Conservation (phyloP, 2,113 vertebrate species). For the Baryphthengus martii region DNA sequence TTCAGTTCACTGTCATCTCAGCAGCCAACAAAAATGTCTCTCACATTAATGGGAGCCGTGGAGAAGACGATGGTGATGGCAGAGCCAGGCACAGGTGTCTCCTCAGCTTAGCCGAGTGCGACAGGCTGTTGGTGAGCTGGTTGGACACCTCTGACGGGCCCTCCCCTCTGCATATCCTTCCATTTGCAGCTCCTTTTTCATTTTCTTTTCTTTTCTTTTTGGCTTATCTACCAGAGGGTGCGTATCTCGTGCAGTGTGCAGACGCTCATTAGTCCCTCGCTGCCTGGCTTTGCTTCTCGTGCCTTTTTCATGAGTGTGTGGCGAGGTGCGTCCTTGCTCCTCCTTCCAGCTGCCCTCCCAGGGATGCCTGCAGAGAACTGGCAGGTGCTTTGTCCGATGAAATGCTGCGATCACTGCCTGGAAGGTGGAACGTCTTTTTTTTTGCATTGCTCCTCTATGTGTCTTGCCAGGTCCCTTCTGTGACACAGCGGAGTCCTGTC, state of each 20-base stretch:
- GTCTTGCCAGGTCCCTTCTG: background rate
- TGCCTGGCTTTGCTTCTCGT: background rate
- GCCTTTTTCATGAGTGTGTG: background rate
- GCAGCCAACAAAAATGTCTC: background rate
- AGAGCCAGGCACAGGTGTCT: background rate
- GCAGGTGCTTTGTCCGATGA: background rate
- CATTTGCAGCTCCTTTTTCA: background rate
- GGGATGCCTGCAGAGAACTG: background rate
- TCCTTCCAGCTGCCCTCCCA: accelerated
- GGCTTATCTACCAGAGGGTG: background rate
- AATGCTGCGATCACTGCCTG: accelerated
- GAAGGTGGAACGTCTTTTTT: background rate
- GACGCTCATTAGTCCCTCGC: background rate
- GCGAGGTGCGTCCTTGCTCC: background rate
- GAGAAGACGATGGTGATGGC: background rate
- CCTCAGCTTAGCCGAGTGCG: background rate
- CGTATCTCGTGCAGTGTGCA: accelerated
- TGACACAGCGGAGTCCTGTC: background rate
- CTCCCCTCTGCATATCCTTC: background rate
- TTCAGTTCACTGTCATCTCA: background rate
- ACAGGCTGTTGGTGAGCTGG: too few species aligned
- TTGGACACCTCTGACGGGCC: background rate
- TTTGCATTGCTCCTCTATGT: accelerated
- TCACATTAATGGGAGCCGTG: background rate
- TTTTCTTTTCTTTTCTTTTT: background rate